A percentile compares a stretch with the other conserved stretches of the same genome.
Evolutionary conservation across 2,888 invertebrate species (phyloP).

Genomic region (Epinotia nisella): DNA sequence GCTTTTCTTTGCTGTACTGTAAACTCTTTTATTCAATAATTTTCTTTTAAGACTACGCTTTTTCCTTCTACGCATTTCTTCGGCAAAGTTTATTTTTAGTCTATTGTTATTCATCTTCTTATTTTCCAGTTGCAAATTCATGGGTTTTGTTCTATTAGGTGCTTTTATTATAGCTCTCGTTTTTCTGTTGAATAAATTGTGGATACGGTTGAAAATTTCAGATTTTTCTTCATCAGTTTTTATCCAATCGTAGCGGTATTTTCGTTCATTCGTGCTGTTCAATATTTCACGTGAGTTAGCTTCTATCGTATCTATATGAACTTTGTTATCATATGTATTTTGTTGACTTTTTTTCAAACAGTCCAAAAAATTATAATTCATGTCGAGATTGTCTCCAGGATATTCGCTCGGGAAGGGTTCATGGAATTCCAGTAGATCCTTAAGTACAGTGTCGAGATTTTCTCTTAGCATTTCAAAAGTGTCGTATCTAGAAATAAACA

Average conservation of each 20-base stretch:
- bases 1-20: conserved; percentile 48
- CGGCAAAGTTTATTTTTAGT: not conserved
- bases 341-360: conserved; percentile 45
- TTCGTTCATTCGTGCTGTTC: conserved; percentile 50
- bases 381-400: conserved; percentile 70
- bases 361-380: conserved; percentile 62
- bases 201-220: conserved; percentile 69
- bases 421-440: conserved; percentile 87
- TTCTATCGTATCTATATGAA: conserved; percentile 53
- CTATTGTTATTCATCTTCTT: not conserved
- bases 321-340: conserved; percentile 42
- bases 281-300: conserved; percentile 50
- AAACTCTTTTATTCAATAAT: conserved; percentile 44
- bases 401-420: conserved; percentile 59
- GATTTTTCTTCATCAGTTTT: conserved; percentile 53
- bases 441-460: conserved; percentile 89
- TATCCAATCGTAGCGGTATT: conserved; percentile 49
- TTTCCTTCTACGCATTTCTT: conserved; percentile 6
- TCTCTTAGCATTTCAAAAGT: conserved; percentile 95
- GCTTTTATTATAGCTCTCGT: conserved; percentile 57
- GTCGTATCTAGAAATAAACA: conserved; percentile 86
- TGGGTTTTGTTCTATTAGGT: conserved; percentile 50
- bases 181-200: conserved; percentile 69
- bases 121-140: not conserved
- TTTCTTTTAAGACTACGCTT: conserved; percentile 28